Evolutionary conservation across 2,113 vertebrate species (phyloP).

Genomic region (Ciconia boyciana): DNA sequence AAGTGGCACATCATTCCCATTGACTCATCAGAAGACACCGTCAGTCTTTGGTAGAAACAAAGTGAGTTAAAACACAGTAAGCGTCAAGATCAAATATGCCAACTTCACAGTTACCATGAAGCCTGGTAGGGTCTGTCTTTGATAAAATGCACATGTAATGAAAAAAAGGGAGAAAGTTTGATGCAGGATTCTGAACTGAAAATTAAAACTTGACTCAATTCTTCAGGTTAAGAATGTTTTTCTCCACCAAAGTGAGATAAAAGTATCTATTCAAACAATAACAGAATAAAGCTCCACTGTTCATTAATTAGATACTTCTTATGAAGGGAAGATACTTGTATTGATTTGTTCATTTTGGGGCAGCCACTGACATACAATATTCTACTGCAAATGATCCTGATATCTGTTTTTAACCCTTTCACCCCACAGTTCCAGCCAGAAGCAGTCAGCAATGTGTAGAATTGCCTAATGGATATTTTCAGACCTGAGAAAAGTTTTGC

Average conservation of each 20-base stretch:
- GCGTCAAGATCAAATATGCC: background rate
- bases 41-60: background rate
- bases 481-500: background rate
- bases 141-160: background rate
- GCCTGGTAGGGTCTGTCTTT: background rate
- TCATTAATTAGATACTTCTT: background rate
- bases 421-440: background rate
- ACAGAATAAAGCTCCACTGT: background rate
- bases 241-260: background rate
- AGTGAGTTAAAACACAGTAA: background rate
- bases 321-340: background rate
- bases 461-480: background rate
- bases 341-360: background rate
- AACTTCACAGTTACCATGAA: background rate
- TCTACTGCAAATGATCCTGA: background rate
- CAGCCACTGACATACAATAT: background rate
- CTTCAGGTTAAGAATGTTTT: background rate
- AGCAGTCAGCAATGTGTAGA: background rate
- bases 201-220: background rate
- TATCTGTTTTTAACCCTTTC: background rate
- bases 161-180: background rate
- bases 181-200: background rate
- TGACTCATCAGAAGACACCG: background rate
- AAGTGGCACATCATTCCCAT: background rate
- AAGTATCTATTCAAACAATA: background rate